phyloP scores from a whole-genome alignment of 2,113 vertebrate genomes.

The Nyctereutes procyonoides region DNA sequence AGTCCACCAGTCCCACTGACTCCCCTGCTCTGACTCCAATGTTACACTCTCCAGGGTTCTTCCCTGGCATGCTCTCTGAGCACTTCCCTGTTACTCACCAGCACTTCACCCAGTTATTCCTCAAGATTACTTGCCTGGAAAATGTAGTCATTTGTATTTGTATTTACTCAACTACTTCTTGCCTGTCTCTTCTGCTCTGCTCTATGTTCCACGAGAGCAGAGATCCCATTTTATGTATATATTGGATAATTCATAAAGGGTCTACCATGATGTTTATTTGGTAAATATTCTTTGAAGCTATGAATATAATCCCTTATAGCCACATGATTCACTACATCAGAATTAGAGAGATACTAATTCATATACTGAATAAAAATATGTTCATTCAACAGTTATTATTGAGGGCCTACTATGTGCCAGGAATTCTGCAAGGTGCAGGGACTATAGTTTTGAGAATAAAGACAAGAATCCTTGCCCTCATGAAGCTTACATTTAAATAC shows the following conservation, averaged over 20 bases:
- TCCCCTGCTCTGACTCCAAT: not conserved
- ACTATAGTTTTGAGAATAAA: not conserved
- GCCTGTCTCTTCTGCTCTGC: not conserved
- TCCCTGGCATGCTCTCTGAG: too few relatives aligned
- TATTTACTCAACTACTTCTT: too few relatives aligned
- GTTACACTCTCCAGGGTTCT: not conserved
- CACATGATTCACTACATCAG: not conserved
- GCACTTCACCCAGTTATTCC: accelerated
- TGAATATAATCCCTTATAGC: not conserved
- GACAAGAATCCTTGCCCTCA: not conserved
- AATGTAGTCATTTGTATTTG: accelerated
- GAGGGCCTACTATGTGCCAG: not conserved
- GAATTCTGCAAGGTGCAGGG: not conserved
- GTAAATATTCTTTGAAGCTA: not conserved
- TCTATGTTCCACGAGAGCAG: not conserved
- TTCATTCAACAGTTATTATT: not conserved
- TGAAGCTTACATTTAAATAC: not conserved
- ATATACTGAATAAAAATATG: not conserved
- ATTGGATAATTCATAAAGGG: too few relatives aligned
- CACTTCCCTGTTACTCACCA: not conserved
- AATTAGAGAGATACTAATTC: not conserved
- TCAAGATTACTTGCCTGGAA: not conserved
- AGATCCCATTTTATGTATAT: not conserved
- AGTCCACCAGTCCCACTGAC: not conserved
- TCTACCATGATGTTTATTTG: too few relatives aligned